Percentiles rank a stretch among this genome's conserved stretches.
These are phyloP conservation scores for Lithosia quadra DNA, from an alignment of 2,888 invertebrate genomes.

Conservation along the genomic window DNA sequence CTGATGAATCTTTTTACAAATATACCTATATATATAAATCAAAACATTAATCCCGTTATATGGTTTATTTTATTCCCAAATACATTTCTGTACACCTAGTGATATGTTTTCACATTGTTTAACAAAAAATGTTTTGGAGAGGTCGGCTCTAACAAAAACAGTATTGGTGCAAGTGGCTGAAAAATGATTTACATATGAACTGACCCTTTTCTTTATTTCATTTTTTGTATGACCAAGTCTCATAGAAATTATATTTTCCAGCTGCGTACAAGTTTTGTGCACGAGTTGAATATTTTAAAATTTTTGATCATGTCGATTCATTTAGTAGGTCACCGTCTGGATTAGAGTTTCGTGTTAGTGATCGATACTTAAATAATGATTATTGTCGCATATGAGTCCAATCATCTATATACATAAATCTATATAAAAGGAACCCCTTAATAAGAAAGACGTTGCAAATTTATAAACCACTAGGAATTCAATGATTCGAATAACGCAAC, in stretches of 20 bases:
- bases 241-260: not conserved
- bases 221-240: not conserved
- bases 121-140: constrained; percentile 1
- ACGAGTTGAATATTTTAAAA: not conserved
- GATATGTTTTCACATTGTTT: not conserved
- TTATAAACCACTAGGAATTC: constrained; percentile 8
- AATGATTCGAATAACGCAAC: constrained; percentile 1
- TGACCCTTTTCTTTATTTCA: constrained; percentile 4
- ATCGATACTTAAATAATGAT: no score
- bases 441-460: not conserved
- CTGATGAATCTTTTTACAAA: constrained; percentile 15
- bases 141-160: not conserved
- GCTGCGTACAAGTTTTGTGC: not conserved
- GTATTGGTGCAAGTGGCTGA: constrained; percentile 14
- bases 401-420: not conserved
- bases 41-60: constrained; percentile 9
- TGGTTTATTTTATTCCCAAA: constrained; percentile 1
- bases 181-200: constrained; percentile 12
- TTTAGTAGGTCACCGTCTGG: no score
- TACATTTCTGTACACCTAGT: not conserved
- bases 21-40: not conserved
- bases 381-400: no score
- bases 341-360: no score
- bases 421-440: not conserved
- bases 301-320: no score